Conservation (phyloP, 2,797 vertebrate genomes). For the Malurus leucopterus region DNA sequence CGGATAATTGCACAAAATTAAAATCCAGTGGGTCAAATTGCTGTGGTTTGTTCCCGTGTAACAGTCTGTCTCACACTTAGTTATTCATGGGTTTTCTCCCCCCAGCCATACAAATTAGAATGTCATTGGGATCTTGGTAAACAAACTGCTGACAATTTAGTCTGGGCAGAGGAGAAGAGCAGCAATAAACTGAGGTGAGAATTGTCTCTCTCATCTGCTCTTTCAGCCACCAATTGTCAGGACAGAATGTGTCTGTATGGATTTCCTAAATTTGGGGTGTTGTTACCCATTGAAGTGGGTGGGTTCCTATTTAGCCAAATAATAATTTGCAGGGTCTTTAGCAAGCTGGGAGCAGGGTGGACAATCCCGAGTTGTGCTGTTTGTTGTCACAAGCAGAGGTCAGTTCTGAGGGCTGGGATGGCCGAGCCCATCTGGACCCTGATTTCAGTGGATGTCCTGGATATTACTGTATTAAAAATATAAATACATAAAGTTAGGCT, state of each 20-base stretch:
- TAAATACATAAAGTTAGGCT: not conserved
- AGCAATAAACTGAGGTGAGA: not conserved
- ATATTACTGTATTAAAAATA: not conserved
- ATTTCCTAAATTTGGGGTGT: not conserved
- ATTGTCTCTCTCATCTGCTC: not conserved
- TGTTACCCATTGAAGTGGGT: not conserved
- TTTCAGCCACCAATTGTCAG: not conserved
- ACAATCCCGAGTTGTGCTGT: not conserved
- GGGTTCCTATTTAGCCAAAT: not conserved
- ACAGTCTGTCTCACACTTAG: not conserved
- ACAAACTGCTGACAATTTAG: not conserved
- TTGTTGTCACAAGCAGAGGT: not conserved
- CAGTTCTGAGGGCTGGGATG: not conserved
- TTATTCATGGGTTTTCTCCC: not conserved
- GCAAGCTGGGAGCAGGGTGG: not conserved
- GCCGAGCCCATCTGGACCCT: not conserved
- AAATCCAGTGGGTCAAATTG: not conserved
- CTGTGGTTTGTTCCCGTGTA: not conserved
- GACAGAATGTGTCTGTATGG: not conserved
- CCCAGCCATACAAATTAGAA: not conserved
- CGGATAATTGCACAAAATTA: not conserved
- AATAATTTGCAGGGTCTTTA: not conserved
- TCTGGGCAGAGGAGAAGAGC: not conserved
- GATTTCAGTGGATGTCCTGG: not conserved
- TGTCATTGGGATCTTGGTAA: not conserved